Percentiles rank a stretch among this genome's conserved stretches.
phyloP scores from a whole-genome alignment of 2,113 vertebrate species.

The Lonchura striata region DNA sequence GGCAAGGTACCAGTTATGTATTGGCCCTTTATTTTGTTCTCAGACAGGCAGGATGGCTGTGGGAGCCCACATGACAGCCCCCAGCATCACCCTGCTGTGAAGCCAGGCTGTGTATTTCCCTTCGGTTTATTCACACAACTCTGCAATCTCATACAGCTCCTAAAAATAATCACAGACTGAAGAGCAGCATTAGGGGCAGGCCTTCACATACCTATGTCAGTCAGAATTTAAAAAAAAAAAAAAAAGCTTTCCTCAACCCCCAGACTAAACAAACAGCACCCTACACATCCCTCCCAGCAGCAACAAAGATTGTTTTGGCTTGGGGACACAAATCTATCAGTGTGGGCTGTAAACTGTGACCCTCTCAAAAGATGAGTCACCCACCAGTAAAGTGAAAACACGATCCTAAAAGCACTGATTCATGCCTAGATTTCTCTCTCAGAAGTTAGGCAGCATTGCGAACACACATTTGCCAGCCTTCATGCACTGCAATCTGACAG shows the following conservation, averaged over 20 bases:
- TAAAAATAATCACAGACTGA: conserved; percentile 32
- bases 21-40: not conserved
- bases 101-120: not conserved
- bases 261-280: not conserved
- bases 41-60: not conserved
- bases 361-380: not conserved
- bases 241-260: not conserved
- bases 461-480: not conserved
- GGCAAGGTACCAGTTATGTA: not conserved
- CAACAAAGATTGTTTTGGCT: not conserved
- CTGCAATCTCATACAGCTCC: not conserved
- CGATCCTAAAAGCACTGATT: not conserved
- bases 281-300: not conserved
- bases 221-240: not conserved
- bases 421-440: not conserved
- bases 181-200: not conserved
- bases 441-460: not conserved
- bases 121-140: not conserved
- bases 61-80: not conserved
- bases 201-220: not conserved
- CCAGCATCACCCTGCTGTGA: not conserved
- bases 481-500: not conserved
- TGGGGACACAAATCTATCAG: not conserved
- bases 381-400: not conserved
- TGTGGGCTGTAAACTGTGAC: not conserved